A percentile compares a stretch with the other conserved stretches of the same genome.
phyloP scores from a whole-genome alignment of 2,113 vertebrate genomes.

The Brienomyrus brachyistius region DNA sequence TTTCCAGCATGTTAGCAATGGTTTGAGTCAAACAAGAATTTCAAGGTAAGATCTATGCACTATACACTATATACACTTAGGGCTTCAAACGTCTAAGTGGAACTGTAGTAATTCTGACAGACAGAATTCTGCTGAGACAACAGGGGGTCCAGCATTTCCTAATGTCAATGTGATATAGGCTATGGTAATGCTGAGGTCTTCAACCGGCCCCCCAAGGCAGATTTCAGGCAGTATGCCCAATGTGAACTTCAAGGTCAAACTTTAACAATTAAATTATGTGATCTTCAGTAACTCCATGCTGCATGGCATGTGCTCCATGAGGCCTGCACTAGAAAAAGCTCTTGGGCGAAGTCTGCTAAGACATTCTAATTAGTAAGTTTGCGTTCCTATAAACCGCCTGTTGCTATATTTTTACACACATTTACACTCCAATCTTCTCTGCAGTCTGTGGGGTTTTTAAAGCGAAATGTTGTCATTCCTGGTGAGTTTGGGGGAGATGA shows the following conservation, averaged over 20 bases:
- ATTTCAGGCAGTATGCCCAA: not conserved
- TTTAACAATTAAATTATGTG: not conserved
- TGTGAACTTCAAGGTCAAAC: not conserved
- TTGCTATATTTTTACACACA: not conserved
- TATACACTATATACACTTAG: not conserved
- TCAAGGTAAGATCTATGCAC: not conserved
- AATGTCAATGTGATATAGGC: not conserved
- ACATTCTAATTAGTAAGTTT: not conserved
- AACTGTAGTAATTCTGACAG: not conserved
- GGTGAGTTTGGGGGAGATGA: slow-evolving; percentile 67
- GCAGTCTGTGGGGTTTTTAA: slow-evolving; percentile 72
- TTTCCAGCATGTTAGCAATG: not conserved
- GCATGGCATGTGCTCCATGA: not conserved
- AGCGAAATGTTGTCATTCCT: slow-evolving; percentile 73
- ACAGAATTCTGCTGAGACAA: not conserved
- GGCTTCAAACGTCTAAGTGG: not conserved
- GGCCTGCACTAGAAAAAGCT: not conserved
- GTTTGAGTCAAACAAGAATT: not conserved
- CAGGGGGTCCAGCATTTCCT: not conserved
- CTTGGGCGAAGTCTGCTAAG: not conserved
- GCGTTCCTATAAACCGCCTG: no score
- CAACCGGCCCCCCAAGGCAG: not conserved
- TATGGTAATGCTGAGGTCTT: not conserved
- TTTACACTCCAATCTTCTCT: slow-evolving; percentile 29
- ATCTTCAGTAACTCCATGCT: not conserved